phyloP scores from a whole-genome alignment of 2,797 vertebrate genomes.

The Neostethus bicornis region DNA sequence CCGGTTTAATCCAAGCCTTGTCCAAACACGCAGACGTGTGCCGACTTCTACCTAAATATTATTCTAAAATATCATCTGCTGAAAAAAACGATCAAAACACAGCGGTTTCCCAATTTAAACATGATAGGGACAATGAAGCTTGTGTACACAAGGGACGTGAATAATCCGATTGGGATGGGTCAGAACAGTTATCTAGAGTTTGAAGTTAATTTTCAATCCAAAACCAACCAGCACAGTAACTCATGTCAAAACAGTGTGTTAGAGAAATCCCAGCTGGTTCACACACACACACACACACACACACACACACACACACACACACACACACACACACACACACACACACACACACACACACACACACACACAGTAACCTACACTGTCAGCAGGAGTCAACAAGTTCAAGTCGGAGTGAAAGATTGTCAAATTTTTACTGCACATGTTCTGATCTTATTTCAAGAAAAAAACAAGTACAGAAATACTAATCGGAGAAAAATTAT shows the following conservation, averaged over 20 bases:
- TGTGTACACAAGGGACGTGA: neutral
- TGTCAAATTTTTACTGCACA: neutral
- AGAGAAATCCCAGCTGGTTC: neutral
- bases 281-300: no score
- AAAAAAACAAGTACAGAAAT: no score
- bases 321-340: no score
- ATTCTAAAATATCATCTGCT: neutral
- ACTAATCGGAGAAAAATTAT: neutral
- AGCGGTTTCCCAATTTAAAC: no score
- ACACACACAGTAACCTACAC: neutral
- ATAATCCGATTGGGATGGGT: neutral
- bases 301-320: no score
- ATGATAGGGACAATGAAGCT: no score
- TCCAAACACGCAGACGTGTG: no score
- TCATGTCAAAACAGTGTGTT: constrained; percentile 16
- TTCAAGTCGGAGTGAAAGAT: neutral
- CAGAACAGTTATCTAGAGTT: constrained; percentile 18
- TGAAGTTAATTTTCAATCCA: constrained; percentile 47
- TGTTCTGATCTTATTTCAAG: neutral
- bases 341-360: no score
- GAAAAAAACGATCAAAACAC: neutral
- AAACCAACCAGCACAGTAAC: neutral
- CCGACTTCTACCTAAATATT: no score
- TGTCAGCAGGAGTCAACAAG: neutral
- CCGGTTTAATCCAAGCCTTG: neutral